Evolutionary conservation across 2,113 vertebrate species (phyloP), one percentile per base, ranked within the genome.

Genomic region (Dicrurus megarhynchus): DNA sequence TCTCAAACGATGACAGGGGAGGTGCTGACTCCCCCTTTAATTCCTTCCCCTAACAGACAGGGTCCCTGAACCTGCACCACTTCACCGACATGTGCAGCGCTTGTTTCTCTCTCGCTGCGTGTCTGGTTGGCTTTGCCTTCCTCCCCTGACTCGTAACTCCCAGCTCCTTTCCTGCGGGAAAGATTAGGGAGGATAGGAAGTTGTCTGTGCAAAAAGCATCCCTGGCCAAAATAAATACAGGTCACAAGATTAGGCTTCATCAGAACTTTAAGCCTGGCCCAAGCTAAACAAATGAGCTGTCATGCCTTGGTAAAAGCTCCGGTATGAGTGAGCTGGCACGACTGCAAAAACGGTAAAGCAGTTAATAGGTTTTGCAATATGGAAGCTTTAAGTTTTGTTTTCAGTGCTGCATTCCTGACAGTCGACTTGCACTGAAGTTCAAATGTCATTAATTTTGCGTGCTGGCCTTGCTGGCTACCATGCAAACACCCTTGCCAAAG

Each of bases 201-300:
- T 97, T 68, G 32, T 95, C 97, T 97, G 96, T 95, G 94, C 94
- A 95, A 87, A 95, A 97, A 85, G 79, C 93, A 77, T 70, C 89
- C 82, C 74, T 4, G 17, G 98, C 97, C 98, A 98, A 98, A 98
- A 91, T 91, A 98, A 98, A 98, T 86, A 96, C 86, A 83, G 96
- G 97, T 98, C 97, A 97, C 92, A 97, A 97, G 97, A 98, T 98
- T 97, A 98, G 95, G 91, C 97, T 97, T 96, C 97, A 97, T 97
- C 96, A 95, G 93, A 96, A 96, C 95, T 97, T 97, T 98, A 97
- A 97, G 96, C 95, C 90, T 94, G 78, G 93, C 97, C 97, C 97
- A 97, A 97, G 88, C 95, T 91, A 97, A 98, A 97, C 95, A 97
- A 90, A 97, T 97, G 97, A 97, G 96, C 97, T 98, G 97, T 98